These are phyloP conservation scores for Cephus spinipes DNA, from an alignment of 2,888 invertebrate genomes.

Conservation along the genomic window DNA sequence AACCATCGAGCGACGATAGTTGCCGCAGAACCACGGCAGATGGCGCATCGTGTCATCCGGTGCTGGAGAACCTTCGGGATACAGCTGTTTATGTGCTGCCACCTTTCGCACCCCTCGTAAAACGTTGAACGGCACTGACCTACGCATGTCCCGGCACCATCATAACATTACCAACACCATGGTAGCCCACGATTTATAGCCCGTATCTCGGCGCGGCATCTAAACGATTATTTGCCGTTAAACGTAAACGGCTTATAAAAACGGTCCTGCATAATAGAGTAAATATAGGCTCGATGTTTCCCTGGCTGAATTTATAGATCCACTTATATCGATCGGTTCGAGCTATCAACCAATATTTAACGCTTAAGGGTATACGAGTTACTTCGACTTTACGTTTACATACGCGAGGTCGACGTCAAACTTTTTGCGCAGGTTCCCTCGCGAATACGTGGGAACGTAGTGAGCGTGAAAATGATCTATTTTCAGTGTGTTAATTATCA, in stretches of 20 bases:
- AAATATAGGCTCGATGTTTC: constrained; percentile 61
- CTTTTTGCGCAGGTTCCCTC: no score
- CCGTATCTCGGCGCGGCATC: constrained; percentile 63
- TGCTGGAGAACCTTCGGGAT: constrained; percentile 22
- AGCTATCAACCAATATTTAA: constrained; percentile 10
- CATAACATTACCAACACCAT: constrained; percentile 46
- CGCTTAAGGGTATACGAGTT: not conserved
- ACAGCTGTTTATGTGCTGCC: constrained; percentile 46
- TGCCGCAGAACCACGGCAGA: constrained; percentile 48
- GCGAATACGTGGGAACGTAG: no score
- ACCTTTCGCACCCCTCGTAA: constrained; percentile 34
- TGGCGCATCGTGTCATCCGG: constrained; percentile 49
- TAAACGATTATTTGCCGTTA: constrained; percentile 65
- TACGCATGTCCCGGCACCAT: constrained; percentile 56
- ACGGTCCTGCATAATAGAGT: constrained; percentile 64
- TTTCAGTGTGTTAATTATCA: no score
- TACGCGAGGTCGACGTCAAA: no score
- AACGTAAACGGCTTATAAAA: constrained; percentile 61
- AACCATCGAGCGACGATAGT: constrained; percentile 44
- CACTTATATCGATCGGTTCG: constrained; percentile 47
- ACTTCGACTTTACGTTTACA: not conserved
- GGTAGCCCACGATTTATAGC: constrained; percentile 55
- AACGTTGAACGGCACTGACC: constrained; percentile 51
- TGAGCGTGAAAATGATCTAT: no score
- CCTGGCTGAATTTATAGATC: constrained; percentile 60